Base-by-base conservation (phyloP, 2,888 invertebrate species). In the Herminia tarsipennalis region DNA sequence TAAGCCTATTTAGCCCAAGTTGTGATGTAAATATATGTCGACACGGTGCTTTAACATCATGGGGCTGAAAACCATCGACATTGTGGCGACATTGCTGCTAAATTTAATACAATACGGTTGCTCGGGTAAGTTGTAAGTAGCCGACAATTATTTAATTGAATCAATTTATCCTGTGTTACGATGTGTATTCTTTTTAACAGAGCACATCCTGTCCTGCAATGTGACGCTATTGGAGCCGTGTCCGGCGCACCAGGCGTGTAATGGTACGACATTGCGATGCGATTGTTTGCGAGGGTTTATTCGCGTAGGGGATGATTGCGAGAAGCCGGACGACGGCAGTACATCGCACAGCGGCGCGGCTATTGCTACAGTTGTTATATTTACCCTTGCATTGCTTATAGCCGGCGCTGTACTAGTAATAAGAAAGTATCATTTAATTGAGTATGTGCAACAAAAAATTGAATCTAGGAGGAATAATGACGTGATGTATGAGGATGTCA, bases 101-200 rank as follows among this genome's bases (percentile, higher is more conserved):
- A 80, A 86, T 72, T 57, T 86, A 45, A 60, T 86, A 52, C 83
- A 83, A 57, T 80, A 76, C 73, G 76, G 78, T 56, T 78, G 71
- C 67, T 66, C 78, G 69, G 88, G 91, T 91, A 83, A 88, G 89
- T 84, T 79, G 66, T 58, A 61, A 66, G 50, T 64, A 57, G 55
- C 60, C 66, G 70, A 79, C 90, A 77, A 89, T 91, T 88, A 91
- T 89, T 87, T 90, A 91, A 91, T 91, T 90, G 89, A 91, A 83
- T 84, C 88, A 89, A 89, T 88, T 86, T 78, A 72, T 80, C 70
- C 75, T 75, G 74, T 78, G 75, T 80, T 79, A 81, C 80, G 73
- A 73, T 73, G 69, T 74, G 76, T 78, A 83, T 86, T 87, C 80
- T 86, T 87, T 89, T 88, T 89, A 92, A 89, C 91, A 91, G 92